Percentiles rank a stretch among this genome's conserved stretches.
Evolutionary conservation across 2,797 vertebrate species (phyloP).

Genomic region (Esox masquinongy): DNA sequence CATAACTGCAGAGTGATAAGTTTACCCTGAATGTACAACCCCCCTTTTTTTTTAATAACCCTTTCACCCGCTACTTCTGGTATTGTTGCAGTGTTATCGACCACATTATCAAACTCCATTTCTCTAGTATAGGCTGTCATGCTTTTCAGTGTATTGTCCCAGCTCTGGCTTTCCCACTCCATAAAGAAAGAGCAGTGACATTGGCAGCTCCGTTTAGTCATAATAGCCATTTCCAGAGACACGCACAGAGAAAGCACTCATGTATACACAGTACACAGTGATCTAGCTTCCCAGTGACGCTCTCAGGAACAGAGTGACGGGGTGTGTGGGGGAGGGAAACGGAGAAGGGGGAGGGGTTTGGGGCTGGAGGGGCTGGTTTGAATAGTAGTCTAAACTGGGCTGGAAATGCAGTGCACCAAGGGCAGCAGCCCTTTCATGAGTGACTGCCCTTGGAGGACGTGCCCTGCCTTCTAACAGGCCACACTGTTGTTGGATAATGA

Average conservation of each 20-base stretch:
- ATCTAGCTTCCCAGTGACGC: not conserved
- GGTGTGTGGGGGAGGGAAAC: slow-evolving; percentile 9
- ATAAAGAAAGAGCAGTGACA: not conserved
- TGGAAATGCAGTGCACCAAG: slow-evolving; percentile 44
- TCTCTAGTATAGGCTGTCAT: too few relatives aligned
- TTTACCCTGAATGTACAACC: too few relatives aligned
- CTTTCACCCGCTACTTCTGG: too few relatives aligned
- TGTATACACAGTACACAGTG: not conserved
- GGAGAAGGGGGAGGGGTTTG: too few relatives aligned
- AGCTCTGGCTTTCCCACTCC: not conserved
- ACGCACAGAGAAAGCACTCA: not conserved
- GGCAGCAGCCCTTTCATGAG: slow-evolving; percentile 52
- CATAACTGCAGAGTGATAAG: too few relatives aligned
- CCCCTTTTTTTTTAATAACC: too few relatives aligned
- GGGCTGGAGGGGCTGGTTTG: slow-evolving; percentile 46
- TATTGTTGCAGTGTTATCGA: too few relatives aligned
- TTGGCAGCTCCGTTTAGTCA: not conserved
- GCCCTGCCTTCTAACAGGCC: slow-evolving; percentile 58
- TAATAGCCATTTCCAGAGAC: not conserved
- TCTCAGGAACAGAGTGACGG: not conserved
- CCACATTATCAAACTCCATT: too few relatives aligned
- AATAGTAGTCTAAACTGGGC: slow-evolving; percentile 39
- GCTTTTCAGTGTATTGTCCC: too few relatives aligned
- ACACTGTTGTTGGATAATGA: slow-evolving; percentile 11
- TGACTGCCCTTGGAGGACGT: slow-evolving; percentile 57